Percentiles rank a stretch among this genome's conserved stretches.
phyloP scores from a whole-genome alignment of 1,140 invertebrate genomes.

The Cotesia glomerata region DNA sequence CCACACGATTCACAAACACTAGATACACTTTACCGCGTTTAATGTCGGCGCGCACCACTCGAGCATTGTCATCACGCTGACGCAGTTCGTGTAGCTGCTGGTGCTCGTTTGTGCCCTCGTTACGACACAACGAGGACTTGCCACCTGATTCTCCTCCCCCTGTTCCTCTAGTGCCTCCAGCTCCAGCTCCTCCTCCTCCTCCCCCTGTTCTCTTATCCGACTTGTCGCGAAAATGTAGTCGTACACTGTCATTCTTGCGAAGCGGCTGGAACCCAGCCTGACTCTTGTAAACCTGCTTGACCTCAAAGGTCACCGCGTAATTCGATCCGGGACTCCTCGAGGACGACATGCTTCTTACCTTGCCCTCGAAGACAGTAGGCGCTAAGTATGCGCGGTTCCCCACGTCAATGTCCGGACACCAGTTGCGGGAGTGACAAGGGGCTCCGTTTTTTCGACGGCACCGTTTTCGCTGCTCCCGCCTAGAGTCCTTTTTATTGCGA shows the following conservation, averaged over 20 bases:
- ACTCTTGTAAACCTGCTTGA: conserved; percentile 69
- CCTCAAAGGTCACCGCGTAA: conserved; percentile 72
- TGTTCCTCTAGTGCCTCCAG: background rate
- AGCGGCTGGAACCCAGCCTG: conserved; percentile 63
- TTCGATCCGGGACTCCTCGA: conserved; percentile 63
- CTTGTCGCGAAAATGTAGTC: conserved; percentile 64
- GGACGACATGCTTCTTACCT: conserved; percentile 69
- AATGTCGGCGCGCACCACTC: conserved; percentile 66
- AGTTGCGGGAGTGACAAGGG: conserved; percentile 55
- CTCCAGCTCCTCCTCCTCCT: background rate
- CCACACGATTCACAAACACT: conserved; percentile 71
- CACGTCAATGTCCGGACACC: conserved; percentile 67
- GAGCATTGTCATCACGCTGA: conserved; percentile 50
- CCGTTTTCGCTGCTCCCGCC: conserved; percentile 51
- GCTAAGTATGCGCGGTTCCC: conserved; percentile 68
- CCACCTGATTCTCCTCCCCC: conserved; percentile 21
- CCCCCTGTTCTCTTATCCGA: conserved; percentile 28
- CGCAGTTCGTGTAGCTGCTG: conserved; percentile 23
- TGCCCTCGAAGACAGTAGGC: conserved; percentile 71
- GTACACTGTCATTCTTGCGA: conserved; percentile 61
- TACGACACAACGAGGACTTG: conserved; percentile 53
- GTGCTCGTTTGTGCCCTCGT: conserved; percentile 38
- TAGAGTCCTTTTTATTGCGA: conserved; percentile 40
- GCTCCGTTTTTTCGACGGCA: conserved; percentile 46
- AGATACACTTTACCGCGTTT: conserved; percentile 70